phyloP scores from a whole-genome alignment of 1,140 invertebrate species.

The Chironomus striatipennis region DNA sequence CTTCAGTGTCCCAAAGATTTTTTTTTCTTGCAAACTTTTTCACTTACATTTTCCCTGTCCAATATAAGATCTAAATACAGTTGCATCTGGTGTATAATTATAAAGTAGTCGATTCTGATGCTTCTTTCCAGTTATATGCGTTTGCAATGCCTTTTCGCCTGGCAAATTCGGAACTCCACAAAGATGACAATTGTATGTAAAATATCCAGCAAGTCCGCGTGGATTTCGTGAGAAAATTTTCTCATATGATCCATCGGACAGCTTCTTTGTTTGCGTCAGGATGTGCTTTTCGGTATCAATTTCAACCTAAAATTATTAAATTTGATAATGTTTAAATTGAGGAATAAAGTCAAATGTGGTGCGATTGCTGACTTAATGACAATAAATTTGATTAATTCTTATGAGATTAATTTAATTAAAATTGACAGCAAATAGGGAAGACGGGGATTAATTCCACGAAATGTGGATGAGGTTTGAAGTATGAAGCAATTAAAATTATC shows the following conservation, averaged over 20 bases:
- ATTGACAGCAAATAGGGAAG: too few relatives aligned
- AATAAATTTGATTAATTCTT: too few relatives aligned
- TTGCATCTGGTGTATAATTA: slow-evolving; percentile 1
- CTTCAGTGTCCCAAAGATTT: too few relatives aligned
- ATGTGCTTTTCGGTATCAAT: slow-evolving; percentile 25
- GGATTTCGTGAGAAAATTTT: slow-evolving; percentile 22
- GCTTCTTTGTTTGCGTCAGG: slow-evolving; percentile 1
- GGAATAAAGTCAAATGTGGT: too few relatives aligned
- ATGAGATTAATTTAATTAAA: too few relatives aligned
- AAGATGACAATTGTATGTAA: slow-evolving; percentile 25
- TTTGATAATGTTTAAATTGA: slow-evolving; percentile 7
- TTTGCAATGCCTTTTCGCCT: slow-evolving; percentile 28
- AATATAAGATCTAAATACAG: slow-evolving; percentile 11
- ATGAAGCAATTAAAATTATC: too few relatives aligned
- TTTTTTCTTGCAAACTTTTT: too few relatives aligned
- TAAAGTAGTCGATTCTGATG: slow-evolving; percentile 37
- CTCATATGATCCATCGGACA: slow-evolving; percentile 24
- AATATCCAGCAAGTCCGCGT: not conserved
- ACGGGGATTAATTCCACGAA: too few relatives aligned
- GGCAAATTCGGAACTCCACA: slow-evolving; percentile 24
- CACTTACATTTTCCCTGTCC: not conserved
- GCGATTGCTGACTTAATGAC: too few relatives aligned
- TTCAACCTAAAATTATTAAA: slow-evolving; percentile 25
- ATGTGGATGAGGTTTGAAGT: too few relatives aligned
- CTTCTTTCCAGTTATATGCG: slow-evolving; percentile 41